phyloP scores from a whole-genome alignment of 64 coral and sea anemone genomes.

The Catalaphyllia jardinei region DNA sequence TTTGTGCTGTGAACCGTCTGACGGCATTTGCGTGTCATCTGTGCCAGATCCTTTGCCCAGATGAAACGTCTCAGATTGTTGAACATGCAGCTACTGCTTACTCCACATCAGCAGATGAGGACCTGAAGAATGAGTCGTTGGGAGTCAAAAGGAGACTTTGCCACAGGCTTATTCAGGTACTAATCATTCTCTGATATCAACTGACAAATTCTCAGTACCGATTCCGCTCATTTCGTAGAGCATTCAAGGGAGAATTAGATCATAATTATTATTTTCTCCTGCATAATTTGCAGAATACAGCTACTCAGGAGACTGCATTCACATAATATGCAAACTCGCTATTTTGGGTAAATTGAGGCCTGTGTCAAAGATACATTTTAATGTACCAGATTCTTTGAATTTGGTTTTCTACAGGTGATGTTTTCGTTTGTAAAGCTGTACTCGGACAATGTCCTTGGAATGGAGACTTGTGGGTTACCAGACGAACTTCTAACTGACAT shows the following conservation, averaged over 20 bases:
- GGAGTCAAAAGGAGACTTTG: conserved; percentile 57
- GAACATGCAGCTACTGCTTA: conserved; percentile 37
- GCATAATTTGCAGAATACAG: no score
- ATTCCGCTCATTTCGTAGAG: background rate
- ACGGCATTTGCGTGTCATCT: conserved; percentile 83
- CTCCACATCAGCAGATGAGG: background rate
- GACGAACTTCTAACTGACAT: conserved; percentile 40
- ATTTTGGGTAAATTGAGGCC: background rate
- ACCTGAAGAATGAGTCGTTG: conserved; percentile 21
- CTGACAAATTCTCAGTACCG: background rate
- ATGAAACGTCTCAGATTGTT: conserved; percentile 32
- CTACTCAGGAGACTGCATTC: no score
- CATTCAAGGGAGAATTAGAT: no score
- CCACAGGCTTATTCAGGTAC: conserved; percentile 80
- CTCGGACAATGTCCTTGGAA: conserved; percentile 62
- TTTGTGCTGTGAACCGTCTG: conserved; percentile 74
- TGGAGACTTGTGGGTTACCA: conserved; percentile 73
- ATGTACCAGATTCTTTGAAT: background rate
- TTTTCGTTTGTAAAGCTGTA: conserved; percentile 62
- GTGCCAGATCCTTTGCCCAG: conserved; percentile 73
- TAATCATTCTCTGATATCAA: background rate
- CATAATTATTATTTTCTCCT: no score
- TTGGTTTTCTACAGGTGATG: conserved; percentile 51
- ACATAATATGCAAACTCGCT: no score
- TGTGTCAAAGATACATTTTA: background rate